Evolutionary conservation across 2,888 invertebrate species (phyloP).

Genomic region (Desoria tigrina): DNA sequence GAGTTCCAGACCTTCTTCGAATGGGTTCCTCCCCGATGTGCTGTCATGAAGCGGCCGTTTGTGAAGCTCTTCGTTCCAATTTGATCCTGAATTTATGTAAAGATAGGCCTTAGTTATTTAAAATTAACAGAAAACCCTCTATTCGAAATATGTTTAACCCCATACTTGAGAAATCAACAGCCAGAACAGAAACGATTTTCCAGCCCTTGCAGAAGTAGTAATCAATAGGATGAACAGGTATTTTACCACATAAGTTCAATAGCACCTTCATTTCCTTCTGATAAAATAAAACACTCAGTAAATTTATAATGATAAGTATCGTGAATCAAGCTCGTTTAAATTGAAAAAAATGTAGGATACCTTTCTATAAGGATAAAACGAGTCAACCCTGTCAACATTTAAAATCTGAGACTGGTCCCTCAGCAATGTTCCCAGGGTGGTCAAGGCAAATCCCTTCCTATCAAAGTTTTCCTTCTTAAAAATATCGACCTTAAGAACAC

Average conservation of each 20-base stretch:
- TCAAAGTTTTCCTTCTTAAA: conserved; percentile 30
- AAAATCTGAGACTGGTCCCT: conserved; percentile 5
- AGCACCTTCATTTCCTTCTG: conserved; percentile 22
- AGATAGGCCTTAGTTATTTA: neutral
- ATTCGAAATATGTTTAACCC: neutral
- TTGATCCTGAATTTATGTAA: conserved; percentile 32
- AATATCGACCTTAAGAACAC: conserved; percentile 38
- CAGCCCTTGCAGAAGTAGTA: conserved; percentile 42
- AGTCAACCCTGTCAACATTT: conserved; percentile 11
- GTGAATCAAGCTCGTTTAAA: too few relatives aligned
- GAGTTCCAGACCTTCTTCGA: conserved; percentile 44
- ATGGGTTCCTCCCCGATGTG: conserved; percentile 32
- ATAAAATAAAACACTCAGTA: neutral
- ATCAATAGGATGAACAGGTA: conserved; percentile 39
- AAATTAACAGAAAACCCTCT: neutral
- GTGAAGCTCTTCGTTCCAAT: conserved; percentile 40
- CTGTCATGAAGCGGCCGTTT: conserved; percentile 36
- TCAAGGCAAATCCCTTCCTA: conserved; percentile 41
- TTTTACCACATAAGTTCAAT: conserved; percentile 35
- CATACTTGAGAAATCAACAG: conserved; percentile 45
- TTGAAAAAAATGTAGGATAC: neutral
- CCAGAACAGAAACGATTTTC: conserved; percentile 36
- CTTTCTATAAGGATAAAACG: conserved; percentile 16
- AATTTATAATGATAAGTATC: conserved; percentile 1
- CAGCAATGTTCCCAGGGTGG: conserved; percentile 32